These are phyloP conservation scores for Damaliscus lunatus DNA, from an alignment of 2,113 vertebrate genomes.

Conservation along the genomic window DNA sequence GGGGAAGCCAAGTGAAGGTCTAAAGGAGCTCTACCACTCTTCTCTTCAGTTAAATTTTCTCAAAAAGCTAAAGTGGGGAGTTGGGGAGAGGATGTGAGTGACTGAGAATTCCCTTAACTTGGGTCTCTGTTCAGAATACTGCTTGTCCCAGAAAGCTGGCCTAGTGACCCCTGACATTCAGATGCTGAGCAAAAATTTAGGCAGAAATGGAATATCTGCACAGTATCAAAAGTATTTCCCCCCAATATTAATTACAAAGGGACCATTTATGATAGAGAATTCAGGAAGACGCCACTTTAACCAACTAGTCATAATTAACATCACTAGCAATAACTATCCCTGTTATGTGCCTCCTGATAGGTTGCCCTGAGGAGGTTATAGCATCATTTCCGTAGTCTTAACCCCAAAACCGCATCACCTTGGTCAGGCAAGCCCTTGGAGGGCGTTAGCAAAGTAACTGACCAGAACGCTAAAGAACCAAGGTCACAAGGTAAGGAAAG, in stretches of 20 bases:
- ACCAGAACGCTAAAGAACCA: neutral
- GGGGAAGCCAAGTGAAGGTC: neutral
- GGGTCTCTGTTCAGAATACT: neutral
- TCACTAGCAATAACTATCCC: too few species aligned
- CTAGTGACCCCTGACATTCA: neutral
- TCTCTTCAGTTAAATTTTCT: neutral
- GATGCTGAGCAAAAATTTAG: neutral
- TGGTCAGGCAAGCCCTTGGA: neutral
- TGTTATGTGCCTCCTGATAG: neutral
- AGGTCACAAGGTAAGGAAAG: neutral
- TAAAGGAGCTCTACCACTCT: neutral
- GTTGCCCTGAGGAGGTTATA: neutral
- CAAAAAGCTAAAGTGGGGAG: neutral
- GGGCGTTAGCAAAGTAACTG: neutral
- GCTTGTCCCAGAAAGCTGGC: neutral
- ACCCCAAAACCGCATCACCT: neutral
- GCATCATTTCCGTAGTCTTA: neutral
- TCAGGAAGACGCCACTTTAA: neutral
- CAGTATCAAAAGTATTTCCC: neutral
- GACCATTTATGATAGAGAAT: neutral
- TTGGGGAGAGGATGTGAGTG: neutral
- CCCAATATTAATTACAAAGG: neutral
- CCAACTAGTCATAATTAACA: rapidly evolving
- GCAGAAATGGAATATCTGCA: neutral
- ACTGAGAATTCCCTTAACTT: neutral